phyloP scores from a whole-genome alignment of 35 echinoderm and acorn worm species.

The Hemicentrotus pulcherrimus region DNA sequence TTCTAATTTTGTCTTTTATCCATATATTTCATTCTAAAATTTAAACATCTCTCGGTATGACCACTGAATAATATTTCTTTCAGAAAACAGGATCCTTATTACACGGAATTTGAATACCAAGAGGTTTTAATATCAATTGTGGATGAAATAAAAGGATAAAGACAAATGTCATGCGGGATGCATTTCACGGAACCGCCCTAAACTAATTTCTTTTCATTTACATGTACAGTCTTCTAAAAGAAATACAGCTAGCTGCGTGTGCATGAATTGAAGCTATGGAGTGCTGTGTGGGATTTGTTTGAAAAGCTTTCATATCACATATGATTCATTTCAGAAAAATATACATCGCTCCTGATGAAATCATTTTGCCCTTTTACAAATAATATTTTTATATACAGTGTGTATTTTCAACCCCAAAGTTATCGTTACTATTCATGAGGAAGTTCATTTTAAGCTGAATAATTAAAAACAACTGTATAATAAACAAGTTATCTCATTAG shows the following conservation, averaged over 20 bases:
- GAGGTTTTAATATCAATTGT: no score
- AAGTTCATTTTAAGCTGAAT: neutral
- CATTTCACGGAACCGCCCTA: no score
- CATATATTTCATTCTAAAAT: no score
- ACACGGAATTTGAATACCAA: no score
- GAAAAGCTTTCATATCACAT: neutral
- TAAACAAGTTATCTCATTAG: no score
- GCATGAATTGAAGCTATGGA: neutral
- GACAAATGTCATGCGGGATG: no score
- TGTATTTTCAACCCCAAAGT: neutral
- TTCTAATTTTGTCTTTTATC: no score
- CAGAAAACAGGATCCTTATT: neutral
- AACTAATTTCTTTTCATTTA: neutral
- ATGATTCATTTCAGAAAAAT: neutral
- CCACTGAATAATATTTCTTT: neutral
- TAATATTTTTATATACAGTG: neutral
- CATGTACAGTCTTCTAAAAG: neutral
- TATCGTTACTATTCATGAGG: neutral
- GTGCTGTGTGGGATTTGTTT: neutral
- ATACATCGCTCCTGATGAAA: neutral
- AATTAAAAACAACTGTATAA: no score
- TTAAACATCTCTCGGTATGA: no score
- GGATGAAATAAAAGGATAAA: no score
- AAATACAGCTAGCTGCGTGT: neutral
- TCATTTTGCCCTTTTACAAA: neutral